Conservation (phyloP, 2,888 invertebrate species). For the Nipponacmea schrenckii region DNA sequence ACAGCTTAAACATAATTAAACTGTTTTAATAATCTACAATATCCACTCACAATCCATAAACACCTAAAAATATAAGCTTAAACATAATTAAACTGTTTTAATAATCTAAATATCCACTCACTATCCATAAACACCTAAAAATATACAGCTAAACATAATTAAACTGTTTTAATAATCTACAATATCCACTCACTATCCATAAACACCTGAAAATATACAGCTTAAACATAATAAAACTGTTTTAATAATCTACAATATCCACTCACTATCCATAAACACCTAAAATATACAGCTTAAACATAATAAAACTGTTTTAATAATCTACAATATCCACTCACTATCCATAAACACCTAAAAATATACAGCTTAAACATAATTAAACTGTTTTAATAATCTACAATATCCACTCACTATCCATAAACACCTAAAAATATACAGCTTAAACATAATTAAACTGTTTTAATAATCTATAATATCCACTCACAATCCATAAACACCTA, state of each 20-base stretch:
- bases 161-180: constrained; percentile 53
- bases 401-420: constrained; percentile 62
- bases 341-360: constrained; percentile 57
- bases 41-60: constrained; percentile 61
- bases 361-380: constrained; percentile 46
- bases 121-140: constrained; percentile 60
- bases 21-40: constrained; percentile 53
- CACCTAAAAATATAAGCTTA: constrained; percentile 40
- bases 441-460: constrained; percentile 53
- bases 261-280: constrained; percentile 62
- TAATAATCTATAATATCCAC: constrained; percentile 58
- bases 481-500: constrained; percentile 62
- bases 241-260: constrained; percentile 57
- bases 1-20: constrained; percentile 48
- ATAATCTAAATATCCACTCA: constrained; percentile 57
- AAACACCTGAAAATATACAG: constrained; percentile 45
- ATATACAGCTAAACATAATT: constrained; percentile 40
- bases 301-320: constrained; percentile 56
- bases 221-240: constrained; percentile 50
- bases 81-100: constrained; percentile 55
- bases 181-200: constrained; percentile 61
- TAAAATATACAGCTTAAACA: constrained; percentile 32
- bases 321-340: constrained; percentile 59
- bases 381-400: constrained; percentile 51
- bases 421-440: constrained; percentile 39